Evolutionary conservation across 2,888 invertebrate species (phyloP), one percentile per base, ranked within the genome.

Genomic region (Eubasilissa splendida): DNA sequence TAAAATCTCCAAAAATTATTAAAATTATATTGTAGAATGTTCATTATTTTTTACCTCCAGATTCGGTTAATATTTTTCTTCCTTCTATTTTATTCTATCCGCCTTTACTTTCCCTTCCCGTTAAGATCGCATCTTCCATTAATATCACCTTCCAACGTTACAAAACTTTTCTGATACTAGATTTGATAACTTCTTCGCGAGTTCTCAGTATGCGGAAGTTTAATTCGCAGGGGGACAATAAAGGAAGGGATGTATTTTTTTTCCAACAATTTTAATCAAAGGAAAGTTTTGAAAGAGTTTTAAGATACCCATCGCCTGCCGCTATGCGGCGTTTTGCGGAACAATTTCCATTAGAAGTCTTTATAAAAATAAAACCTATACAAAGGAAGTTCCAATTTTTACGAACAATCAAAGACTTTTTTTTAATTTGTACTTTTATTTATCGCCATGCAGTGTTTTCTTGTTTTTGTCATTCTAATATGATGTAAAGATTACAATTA

Each of bases 181-280:
- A 58, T 58, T 58, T 73, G 42, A 71, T 71, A 73, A 73, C 71
- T 73, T 73, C 42, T n/a, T 58, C 71, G 42, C 58, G 42, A 73
- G 71, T 58, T 73, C 58, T 56, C 56, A 73, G 56, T 73, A 73
- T 56, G 58, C 31, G 33, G 56, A 73, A 73, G 33, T 73, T 73
- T 56, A 73, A 73, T 73, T 73, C 71, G 56, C 71, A n/a, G n/a
- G 58, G 71, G 71, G 70, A 70, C 71, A 73, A 73, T 73, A 58
- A 73, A 58, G 54, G 56, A 70, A 70, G 53, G 70, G 54, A 52
- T 8, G 50, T 52, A 52, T 70, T 70, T 70, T 22, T 53, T 70
- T 52, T 22, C 52, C 52, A 52, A 70, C 52, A 70, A 70, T 70
- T 70, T 70, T 70, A 70, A 70, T 70, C 70, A 70, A 70, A 14